Percentiles rank a stretch among this genome's conserved stretches.
Evolutionary conservation across 2,888 invertebrate genomes (phyloP).

Genomic region (Chamaedrilus cognettii): DNA sequence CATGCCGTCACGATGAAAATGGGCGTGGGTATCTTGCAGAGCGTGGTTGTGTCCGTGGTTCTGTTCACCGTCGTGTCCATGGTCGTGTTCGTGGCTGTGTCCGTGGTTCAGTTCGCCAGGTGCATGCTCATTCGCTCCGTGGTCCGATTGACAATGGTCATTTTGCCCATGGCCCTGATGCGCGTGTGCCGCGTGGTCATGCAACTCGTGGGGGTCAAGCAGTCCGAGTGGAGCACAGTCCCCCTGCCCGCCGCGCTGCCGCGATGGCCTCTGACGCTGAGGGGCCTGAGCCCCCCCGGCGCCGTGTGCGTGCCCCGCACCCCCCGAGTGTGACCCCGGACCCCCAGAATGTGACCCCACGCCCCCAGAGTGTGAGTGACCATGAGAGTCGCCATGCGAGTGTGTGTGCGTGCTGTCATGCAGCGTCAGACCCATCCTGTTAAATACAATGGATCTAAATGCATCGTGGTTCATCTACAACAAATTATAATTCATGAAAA

Average conservation of each 20-base stretch:
- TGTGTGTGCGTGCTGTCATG: conserved; percentile 36
- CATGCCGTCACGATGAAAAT: too few species aligned
- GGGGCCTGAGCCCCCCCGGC: conserved; percentile 20
- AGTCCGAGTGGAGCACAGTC: too few species aligned
- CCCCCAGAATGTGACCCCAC: background rate
- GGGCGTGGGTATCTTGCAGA: too few species aligned
- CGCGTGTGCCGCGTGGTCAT: background rate
- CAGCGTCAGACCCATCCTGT: conserved; percentile 33
- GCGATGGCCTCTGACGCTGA: background rate
- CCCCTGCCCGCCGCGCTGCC: background rate
- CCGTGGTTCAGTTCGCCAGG: background rate
- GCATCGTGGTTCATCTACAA: too few species aligned
- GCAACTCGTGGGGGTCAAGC: too few species aligned
- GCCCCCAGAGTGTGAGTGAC: background rate
- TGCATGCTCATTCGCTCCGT: too few species aligned
- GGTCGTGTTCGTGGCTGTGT: background rate
- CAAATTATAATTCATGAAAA: too few species aligned
- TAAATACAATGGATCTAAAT: background rate
- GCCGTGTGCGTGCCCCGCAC: conserved; percentile 23
- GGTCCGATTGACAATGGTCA: background rate
- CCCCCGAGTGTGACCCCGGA: background rate
- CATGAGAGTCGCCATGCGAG: conserved; percentile 24
- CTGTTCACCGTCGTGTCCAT: too few species aligned
- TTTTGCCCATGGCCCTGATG: too few species aligned
- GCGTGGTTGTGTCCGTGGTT: too few species aligned